phyloP scores from a whole-genome alignment of 2,797 vertebrate genomes.

The Steatocranus sp. region DNA sequence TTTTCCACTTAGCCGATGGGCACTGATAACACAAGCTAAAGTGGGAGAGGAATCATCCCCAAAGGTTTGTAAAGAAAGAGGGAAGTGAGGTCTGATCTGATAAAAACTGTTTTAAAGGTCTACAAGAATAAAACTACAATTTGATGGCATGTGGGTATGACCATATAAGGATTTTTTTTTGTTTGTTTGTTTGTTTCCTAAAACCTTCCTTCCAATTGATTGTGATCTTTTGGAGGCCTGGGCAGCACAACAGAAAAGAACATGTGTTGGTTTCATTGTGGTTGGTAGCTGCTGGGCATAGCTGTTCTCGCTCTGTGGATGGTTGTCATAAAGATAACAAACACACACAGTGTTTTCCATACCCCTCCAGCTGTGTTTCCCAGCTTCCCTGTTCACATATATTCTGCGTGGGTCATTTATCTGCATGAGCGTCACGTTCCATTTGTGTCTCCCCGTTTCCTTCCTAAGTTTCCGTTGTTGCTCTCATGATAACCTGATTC shows the following conservation, averaged over 20 bases:
- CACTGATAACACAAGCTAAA: background rate
- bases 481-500: background rate
- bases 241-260: background rate
- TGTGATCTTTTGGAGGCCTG: background rate
- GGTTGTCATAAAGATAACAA: slow-evolving; percentile 11
- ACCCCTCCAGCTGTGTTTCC: background rate
- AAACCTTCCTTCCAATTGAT: background rate
- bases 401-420: background rate
- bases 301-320: background rate
- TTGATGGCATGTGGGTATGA: background rate
- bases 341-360: background rate
- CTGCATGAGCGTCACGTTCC: background rate
- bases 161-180: background rate
- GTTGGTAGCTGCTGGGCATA: slow-evolving; percentile 17
- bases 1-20: background rate
- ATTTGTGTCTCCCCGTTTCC: slow-evolving; percentile 3
- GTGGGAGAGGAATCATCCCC: background rate
- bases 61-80: background rate
- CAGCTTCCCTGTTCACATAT: background rate
- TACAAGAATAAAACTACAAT: background rate
- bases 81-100: background rate
- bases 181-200: background rate
- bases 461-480: background rate
- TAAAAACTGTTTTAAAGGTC: background rate
- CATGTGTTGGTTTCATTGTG: background rate